phyloP scores from a whole-genome alignment of 2,797 vertebrate species.

The Lindbergichthys nudifrons region DNA sequence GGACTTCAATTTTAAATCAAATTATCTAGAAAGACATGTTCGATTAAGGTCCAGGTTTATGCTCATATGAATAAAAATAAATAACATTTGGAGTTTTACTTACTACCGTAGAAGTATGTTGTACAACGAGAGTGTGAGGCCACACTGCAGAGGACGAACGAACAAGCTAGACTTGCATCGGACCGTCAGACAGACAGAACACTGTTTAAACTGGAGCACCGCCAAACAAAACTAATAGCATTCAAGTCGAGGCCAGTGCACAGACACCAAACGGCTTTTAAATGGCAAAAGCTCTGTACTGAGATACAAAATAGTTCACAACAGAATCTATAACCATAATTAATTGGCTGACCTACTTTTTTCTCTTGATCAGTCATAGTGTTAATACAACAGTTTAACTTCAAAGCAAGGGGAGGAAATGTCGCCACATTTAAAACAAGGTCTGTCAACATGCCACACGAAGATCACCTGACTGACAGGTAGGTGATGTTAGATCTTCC shows the following conservation, averaged over 20 bases:
- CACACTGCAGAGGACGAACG: conserved; percentile 6
- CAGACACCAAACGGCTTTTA: conserved; percentile 9
- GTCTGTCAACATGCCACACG: conserved; percentile 41
- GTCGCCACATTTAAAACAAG: conserved; percentile 35
- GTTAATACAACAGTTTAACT: conserved; percentile 5
- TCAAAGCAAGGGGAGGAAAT: background rate
- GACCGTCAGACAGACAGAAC: conserved; percentile 14
- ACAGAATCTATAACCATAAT: background rate
- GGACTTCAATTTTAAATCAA: background rate
- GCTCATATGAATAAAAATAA: conserved; percentile 12
- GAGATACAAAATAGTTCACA: background rate
- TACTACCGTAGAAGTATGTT: conserved; percentile 8
- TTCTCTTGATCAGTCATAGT: background rate
- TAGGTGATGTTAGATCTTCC: background rate
- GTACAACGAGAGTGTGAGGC: conserved; percentile 18
- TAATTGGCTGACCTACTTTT: background rate
- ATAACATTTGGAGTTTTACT: background rate
- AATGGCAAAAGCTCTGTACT: background rate
- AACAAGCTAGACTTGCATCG: background rate
- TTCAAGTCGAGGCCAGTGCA: conserved; percentile 16
- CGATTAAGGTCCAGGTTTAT: background rate
- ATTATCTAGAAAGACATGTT: background rate
- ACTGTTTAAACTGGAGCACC: conserved; percentile 20
- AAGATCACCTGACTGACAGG: conserved; percentile 14
- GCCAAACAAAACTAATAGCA: background rate